Percentiles rank a stretch among this genome's conserved stretches.
These are phyloP conservation scores for Martes martes DNA, from an alignment of 2,113 vertebrate genomes.

Conservation along the genomic window DNA sequence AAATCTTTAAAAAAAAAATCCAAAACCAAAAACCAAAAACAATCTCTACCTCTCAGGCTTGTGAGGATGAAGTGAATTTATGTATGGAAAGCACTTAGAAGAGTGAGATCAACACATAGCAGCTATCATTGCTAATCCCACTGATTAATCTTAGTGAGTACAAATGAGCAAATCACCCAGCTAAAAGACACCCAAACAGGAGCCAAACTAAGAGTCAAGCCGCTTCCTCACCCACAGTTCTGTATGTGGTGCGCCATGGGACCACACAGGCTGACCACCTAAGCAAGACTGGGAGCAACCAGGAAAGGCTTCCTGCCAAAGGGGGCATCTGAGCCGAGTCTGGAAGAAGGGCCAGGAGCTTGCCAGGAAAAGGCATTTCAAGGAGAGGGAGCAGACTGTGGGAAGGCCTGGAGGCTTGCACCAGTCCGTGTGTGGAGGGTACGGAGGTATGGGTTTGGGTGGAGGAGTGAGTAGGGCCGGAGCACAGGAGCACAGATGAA, in stretches of 20 bases:
- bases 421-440: not conserved
- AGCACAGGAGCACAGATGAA: not conserved
- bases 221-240: not conserved
- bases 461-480: accelerated
- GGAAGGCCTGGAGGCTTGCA: not conserved
- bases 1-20: not conserved
- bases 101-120: not conserved
- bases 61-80: not conserved
- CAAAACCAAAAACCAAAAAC: not conserved
- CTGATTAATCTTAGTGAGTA: not conserved
- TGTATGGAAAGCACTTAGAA: not conserved
- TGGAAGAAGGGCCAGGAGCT: not conserved
- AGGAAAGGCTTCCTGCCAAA: not conserved
- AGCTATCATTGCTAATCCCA: not conserved
- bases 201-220: not conserved
- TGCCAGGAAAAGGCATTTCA: not conserved
- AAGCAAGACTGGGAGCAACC: not conserved
- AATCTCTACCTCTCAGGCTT: not conserved
- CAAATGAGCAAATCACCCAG: not conserved
- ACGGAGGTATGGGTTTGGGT: not conserved
- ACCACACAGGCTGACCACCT: not conserved
- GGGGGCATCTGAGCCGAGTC: not conserved
- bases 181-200: not conserved
- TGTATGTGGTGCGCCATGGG: not conserved
- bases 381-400: not conserved